Evolutionary conservation across 2,888 invertebrate species (phyloP), one percentile per base, ranked within the genome.

Genomic region (Beris morrisii): DNA sequence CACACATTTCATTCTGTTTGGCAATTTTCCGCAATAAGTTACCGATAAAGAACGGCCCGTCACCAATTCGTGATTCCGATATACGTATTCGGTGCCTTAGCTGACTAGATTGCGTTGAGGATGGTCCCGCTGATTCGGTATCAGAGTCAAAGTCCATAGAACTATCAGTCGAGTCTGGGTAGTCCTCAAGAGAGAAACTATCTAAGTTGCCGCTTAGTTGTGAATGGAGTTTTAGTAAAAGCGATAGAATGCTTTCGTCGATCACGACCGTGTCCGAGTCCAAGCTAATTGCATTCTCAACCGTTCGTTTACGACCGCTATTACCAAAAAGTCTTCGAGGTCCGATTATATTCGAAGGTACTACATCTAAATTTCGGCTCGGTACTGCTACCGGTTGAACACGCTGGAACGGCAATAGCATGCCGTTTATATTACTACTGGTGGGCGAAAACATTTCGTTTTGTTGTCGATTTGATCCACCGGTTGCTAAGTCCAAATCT

Each of bases 241-340:
- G 82, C 0, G 95, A 94, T 72, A 97, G 88, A 70, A 97, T 91
- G 69, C 94, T 96, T 79, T 95, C 94, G 74, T 92, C 91, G 64
- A 93, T 85, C 31, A 86, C 84, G 12, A 90, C 83, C 45, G 85
- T 81, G 63, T 79, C 78, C 46, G 85, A 84, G 65, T 83, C 83
- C 55, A 72, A 71, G 71, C 77, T 76, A 50, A 78, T 73, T 74
- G 82, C 70, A 73, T 81, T 76, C 78, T 80, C 80, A 3, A 80
- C 78, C 5, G 77, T 74, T 3, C 80, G 76, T 64, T 80, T 79
- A 1, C 79, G 75, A 0, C 38, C 61, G 46, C 73, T 71, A 59
- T 73, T 69, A 45, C 72, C 69, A 7, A 71, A 70, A 43, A 73
- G 72, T 67, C 73, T 72, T 64, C 78, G 72, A 68, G 72, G 70